A percentile compares a stretch with the other conserved stretches of the same genome.
These are phyloP conservation scores for Apamea monoglypha DNA, from an alignment of 2,888 invertebrate genomes.

Conservation along the genomic window DNA sequence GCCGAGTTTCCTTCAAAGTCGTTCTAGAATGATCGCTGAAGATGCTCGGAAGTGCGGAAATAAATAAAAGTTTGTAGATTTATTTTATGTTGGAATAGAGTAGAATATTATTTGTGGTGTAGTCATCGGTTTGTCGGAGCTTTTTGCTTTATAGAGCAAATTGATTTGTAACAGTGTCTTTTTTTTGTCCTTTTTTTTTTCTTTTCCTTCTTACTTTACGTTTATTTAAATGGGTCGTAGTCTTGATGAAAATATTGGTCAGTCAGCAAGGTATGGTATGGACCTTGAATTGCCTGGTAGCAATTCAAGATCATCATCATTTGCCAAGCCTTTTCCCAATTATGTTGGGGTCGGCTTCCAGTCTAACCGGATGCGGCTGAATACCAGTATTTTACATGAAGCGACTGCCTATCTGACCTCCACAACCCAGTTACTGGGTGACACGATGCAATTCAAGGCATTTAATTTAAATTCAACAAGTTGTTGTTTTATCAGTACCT, in stretches of 20 bases:
- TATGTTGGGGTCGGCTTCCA: neutral
- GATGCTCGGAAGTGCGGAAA: slow-evolving; percentile 41
- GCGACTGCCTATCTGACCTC: neutral
- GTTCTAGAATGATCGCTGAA: slow-evolving; percentile 65
- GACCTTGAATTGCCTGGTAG: too few species aligned
- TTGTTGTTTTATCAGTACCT: neutral
- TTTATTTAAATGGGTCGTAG: neutral
- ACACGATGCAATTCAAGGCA: neutral
- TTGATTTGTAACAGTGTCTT: neutral
- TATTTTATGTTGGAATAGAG: slow-evolving; percentile 32
- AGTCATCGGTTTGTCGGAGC: slow-evolving; percentile 2
- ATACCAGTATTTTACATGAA: neutral
- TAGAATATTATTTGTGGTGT: slow-evolving; percentile 10
- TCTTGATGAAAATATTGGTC: neutral
- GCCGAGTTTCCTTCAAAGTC: slow-evolving; percentile 69
- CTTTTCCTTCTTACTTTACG: neutral
- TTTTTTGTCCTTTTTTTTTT: too few species aligned
- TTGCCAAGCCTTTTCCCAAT: neutral
- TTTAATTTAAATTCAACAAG: neutral
- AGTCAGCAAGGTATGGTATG: too few species aligned
- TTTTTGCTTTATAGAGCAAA: slow-evolving; percentile 8
- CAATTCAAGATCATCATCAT: neutral
- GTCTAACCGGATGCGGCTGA: neutral
- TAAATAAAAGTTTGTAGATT: slow-evolving; percentile 41
- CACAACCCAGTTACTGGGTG: neutral